These are phyloP conservation scores for Bombus fervidus DNA, from an alignment of 1,140 invertebrate genomes.

Conservation along the genomic window DNA sequence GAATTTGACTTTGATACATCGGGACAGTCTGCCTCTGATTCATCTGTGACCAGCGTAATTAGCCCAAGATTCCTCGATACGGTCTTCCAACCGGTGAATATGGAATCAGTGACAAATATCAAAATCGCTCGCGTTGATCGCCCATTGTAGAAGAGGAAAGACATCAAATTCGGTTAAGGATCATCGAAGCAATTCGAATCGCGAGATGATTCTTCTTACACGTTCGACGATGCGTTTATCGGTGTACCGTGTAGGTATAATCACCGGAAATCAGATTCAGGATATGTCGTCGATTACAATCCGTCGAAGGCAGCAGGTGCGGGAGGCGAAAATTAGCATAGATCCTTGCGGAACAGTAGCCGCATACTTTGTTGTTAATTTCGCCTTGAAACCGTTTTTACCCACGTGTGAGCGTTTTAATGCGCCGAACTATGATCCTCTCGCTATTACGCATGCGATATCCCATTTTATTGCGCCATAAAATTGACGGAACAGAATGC, in stretches of 20 bases:
- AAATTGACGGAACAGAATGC: conserved; percentile 29
- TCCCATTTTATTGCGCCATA: conserved; percentile 54
- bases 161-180: not conserved
- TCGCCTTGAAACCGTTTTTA: not conserved
- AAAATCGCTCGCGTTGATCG: not conserved
- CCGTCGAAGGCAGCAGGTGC: not conserved
- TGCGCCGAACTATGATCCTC: conserved; percentile 18
- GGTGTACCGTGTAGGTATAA: not conserved
- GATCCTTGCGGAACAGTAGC: conserved; percentile 9
- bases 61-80: not conserved
- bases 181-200: not conserved
- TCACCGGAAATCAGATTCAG: not conserved
- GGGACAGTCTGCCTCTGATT: not conserved
- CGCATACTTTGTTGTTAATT: conserved; percentile 16
- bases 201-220: no score
- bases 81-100: not conserved
- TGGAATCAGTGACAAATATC: not conserved
- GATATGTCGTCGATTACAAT: not conserved
- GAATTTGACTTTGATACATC: not conserved
- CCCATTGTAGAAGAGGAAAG: no score
- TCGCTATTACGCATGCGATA: conserved; percentile 16
- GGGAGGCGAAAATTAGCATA: conserved; percentile 9
- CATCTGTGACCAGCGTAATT: not conserved
- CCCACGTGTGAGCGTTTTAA: conserved; percentile 8
- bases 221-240: no score